Percentiles rank a stretch among this genome's conserved stretches.
Evolutionary conservation across 2,888 invertebrate genomes (phyloP).

Genomic region (Hirtodrosophila cameraria): DNA sequence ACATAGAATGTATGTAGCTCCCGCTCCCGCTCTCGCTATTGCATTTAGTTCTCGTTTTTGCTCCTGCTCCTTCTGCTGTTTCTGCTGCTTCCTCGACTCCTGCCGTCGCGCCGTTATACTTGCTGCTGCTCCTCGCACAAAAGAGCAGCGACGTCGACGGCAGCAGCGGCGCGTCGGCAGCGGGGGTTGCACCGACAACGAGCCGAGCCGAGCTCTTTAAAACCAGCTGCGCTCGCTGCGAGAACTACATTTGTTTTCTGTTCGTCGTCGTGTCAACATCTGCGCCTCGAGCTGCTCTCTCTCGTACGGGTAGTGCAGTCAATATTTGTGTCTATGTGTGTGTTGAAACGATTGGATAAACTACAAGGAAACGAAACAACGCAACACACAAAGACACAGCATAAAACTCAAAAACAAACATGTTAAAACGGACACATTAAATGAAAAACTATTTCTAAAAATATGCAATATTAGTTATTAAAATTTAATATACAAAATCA

Average conservation of each 20-base stretch:
- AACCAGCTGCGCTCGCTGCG: constrained; percentile 56
- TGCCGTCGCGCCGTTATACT: constrained; percentile 47
- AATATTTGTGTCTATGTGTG: constrained; percentile 49
- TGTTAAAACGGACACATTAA: constrained; percentile 61
- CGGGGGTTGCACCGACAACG: constrained; percentile 52
- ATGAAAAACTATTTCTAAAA: constrained; percentile 41
- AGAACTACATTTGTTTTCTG: constrained; percentile 57
- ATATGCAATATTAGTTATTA: constrained; percentile 70
- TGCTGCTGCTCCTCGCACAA: constrained; percentile 56
- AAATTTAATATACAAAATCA: constrained; percentile 27
- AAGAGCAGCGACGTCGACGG: constrained; percentile 59
- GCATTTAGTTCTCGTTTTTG: constrained; percentile 15
- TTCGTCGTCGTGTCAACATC: constrained; percentile 69
- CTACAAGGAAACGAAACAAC: constrained; percentile 29
- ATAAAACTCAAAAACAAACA: constrained; percentile 47
- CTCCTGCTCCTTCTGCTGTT: constrained; percentile 8
- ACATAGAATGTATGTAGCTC: constrained; percentile 30
- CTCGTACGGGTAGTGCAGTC: constrained; percentile 55
- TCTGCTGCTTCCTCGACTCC: constrained; percentile 10
- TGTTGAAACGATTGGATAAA: constrained; percentile 55
- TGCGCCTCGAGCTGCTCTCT: constrained; percentile 55
- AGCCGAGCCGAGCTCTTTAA: constrained; percentile 55
- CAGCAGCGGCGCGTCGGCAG: constrained; percentile 35
- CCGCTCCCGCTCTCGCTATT: constrained; percentile 12
- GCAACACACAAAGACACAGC: constrained; percentile 52